Evolutionary conservation across 2,113 vertebrate species (phyloP), one percentile per base, ranked within the genome.

Genomic region (Blennius ocellaris): DNA sequence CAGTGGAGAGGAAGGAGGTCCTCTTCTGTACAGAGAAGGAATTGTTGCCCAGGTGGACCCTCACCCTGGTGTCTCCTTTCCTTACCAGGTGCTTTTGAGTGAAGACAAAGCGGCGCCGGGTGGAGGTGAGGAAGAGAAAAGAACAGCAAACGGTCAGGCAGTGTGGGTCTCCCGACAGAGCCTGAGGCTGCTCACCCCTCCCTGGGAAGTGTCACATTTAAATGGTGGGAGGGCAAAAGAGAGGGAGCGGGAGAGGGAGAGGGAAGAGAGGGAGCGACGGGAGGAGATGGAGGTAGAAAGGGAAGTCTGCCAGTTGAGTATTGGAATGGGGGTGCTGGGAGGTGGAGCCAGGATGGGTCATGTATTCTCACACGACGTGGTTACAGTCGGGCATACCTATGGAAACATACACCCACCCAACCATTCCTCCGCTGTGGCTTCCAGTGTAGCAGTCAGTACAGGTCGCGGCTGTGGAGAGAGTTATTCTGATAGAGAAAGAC

Each of bases 291-390:
- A 93, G 7, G 93, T 94, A 7, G 93, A 94, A 66, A 87, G 81
- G 57, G 96, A 97, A 77, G 94, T 97, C 15, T 96, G 95, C 47
- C 95, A 94, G 80, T 91, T 97, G 69, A 97, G 96, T 77, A 95
- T 94, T 44, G 93, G 94, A 69, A 93, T 92, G 93, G 90, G 90
- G 69, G 90, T 79, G 59, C 88, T 90, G 0, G 93, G 80, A 72
- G 81, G 71, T 15, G 82, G 76, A 37, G 38, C 76, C 47, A 78
- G 38, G 63, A 78, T 69, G 57, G 81, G 57, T 40, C 91, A 88
- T 77, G 84, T 78, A 54, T 93, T 81, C 62, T 62, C 90, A 8
- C 85, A 73, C 21, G 78, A 81, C 39, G 85, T 86, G 65, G 76
- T 78, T 1, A 15, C 74, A 51, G 78, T 62, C 37, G 88, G 78